Evolutionary conservation across 1,140 invertebrate species (phyloP).

Genomic region (Listronotus bonariensis): DNA sequence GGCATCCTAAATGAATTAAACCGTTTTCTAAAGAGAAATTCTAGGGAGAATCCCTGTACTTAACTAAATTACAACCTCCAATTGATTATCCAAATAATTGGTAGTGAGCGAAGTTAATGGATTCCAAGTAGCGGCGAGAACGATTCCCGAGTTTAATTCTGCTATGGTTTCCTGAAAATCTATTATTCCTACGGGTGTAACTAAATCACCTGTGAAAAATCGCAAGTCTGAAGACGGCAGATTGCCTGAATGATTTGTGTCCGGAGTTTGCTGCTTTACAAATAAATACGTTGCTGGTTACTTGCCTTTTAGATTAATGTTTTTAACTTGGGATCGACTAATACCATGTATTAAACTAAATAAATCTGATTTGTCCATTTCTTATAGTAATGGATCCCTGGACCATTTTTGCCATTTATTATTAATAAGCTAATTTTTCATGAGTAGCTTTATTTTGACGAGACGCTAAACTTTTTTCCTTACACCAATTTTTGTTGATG

Average conservation of each 20-base stretch:
- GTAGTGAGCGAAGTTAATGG: slow-evolving; percentile 40
- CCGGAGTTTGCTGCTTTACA: slow-evolving; percentile 16
- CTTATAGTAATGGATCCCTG: no score
- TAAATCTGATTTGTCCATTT: no score
- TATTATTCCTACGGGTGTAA: slow-evolving; percentile 44
- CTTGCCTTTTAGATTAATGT: slow-evolving; percentile 14
- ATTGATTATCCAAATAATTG: slow-evolving; percentile 44
- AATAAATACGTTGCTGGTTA: slow-evolving; percentile 40
- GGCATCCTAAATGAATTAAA: slow-evolving; percentile 15
- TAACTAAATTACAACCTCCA: slow-evolving; percentile 34
- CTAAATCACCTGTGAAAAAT: slow-evolving; percentile 51
- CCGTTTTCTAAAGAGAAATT: slow-evolving; percentile 21
- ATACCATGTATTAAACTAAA: no score
- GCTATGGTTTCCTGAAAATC: slow-evolving; percentile 40
- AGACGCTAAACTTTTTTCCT: no score
- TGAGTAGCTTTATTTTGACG: no score
- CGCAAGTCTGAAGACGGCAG: slow-evolving; percentile 40
- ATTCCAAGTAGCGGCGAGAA: slow-evolving; percentile 34
- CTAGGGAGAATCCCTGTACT: slow-evolving; percentile 29
- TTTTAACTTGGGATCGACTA: background rate
- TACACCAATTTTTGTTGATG: no score
- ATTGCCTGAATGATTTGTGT: slow-evolving; percentile 45
- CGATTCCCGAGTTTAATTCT: slow-evolving; percentile 37
- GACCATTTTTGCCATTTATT: no score
- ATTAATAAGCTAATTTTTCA: no score